Conservation (phyloP, 2,113 vertebrate genomes). For the Glaucidium brasilianum region DNA sequence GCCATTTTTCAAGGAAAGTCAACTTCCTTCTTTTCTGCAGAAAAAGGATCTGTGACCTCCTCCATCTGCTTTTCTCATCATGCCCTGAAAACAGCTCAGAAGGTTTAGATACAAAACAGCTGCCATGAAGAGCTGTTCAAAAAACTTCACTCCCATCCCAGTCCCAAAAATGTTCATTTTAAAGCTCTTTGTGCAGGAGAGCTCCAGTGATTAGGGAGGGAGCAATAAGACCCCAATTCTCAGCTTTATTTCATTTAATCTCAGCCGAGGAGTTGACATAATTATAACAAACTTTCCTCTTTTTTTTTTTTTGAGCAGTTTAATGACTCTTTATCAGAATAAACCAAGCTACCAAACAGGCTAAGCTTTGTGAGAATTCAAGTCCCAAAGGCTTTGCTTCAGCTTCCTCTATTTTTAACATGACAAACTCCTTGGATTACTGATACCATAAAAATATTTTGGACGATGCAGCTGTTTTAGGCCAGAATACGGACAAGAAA, state of each 20-base stretch:
- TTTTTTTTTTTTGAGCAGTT: background rate
- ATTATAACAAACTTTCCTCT: background rate
- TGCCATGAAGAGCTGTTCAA: background rate
- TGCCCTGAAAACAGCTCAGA: background rate
- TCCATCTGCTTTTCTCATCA: background rate
- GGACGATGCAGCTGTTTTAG: background rate
- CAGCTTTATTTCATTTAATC: background rate
- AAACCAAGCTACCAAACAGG: background rate
- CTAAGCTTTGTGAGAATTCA: background rate
- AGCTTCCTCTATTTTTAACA: background rate
- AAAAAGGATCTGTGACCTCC: background rate
- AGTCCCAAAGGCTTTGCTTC: background rate
- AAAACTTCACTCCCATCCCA: background rate
- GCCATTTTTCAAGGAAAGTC: background rate
- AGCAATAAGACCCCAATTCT: background rate
- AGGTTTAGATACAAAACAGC: background rate
- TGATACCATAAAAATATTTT: background rate
- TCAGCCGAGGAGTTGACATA: fast-evolving
- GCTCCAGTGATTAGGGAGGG: background rate
- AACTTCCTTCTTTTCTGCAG: background rate
- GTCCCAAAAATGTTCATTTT: background rate
- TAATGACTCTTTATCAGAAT: background rate
- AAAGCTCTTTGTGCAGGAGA: background rate
- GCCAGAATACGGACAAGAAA: background rate
- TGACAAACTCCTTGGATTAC: background rate